A percentile compares a stretch with the other conserved stretches of the same genome.
Evolutionary conservation across 1,140 invertebrate species (phyloP).

Genomic region (Leptopilina boulardi): DNA sequence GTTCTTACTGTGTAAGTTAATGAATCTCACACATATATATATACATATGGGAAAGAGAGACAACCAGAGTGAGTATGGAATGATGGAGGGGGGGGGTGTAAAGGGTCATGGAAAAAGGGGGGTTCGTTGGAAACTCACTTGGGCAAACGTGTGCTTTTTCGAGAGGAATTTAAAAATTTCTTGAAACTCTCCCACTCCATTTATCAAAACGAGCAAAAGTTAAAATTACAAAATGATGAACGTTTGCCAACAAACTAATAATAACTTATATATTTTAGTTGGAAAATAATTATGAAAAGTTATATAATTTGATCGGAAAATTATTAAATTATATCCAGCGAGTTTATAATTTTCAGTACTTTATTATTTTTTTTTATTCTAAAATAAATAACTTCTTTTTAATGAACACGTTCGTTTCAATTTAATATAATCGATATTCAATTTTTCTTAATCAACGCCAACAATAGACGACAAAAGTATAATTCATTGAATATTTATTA

Average conservation of each 20-base stretch:
- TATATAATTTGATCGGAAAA: not conserved
- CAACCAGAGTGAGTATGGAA: constrained; percentile 5
- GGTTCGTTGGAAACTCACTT: constrained; percentile 42
- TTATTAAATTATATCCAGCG: not conserved
- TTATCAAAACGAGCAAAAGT: not conserved
- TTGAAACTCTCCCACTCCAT: not conserved
- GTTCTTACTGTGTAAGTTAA: constrained; percentile 61
- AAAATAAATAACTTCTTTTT: no score
- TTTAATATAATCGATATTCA: no score
- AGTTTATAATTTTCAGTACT: not conserved
- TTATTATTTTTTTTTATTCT: not conserved
- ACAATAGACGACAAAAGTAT: no score
- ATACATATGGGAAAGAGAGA: constrained; percentile 43
- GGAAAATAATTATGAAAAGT: constrained; percentile 2
- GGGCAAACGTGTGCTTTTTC: constrained; percentile 22
- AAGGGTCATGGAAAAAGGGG: constrained; percentile 29
- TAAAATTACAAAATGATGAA: constrained; percentile 7
- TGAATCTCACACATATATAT: constrained; percentile 62
- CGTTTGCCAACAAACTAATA: not conserved
- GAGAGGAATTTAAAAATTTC: constrained; percentile 22
- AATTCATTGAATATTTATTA: no score
- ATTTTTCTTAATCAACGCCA: no score
- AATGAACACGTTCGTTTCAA: no score
- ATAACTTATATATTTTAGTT: constrained; percentile 2
- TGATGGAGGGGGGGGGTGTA: constrained; percentile 30